Evolutionary conservation across 1,140 invertebrate genomes (phyloP), one percentile per base, ranked within the genome.

Genomic region (Nixonia krombeini): DNA sequence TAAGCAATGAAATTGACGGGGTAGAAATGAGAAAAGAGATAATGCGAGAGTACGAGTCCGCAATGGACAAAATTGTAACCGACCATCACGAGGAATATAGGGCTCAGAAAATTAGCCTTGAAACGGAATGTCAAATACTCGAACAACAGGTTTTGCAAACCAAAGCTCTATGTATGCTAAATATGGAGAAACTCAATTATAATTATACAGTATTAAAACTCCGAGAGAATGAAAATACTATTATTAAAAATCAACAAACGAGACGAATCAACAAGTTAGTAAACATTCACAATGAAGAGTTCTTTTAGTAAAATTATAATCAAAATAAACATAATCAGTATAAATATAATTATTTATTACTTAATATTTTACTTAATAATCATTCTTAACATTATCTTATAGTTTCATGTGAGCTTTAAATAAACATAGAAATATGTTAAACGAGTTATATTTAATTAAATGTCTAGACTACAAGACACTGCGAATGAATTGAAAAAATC

Each of bases 151-250:
- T 95, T 17, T 89, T 95, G 70, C 89, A 90, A 63, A 89, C 94
- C 41, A 93, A 94, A 78, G 88, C 91, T 1, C 73, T 86, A 1
- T 90, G 88, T 53, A 76, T 89, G 59, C 88, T 95, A 59, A 96
- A 96, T 73, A 90, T 90, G 2, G 94, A 96, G 76, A 95, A 96
- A 78, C 84, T 96, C 16, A 92, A 95, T 72, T 96, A 96, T 68
- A 96, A 94, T 82, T 95, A 94, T 74, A 87, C 88, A 52, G 90
- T 96, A 6, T 75, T 96, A 12, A 94, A 93, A 80, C 91, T 91
- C 75, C 86, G 93, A 5, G 94, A 96, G 75, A 93, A 95, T 53
- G 94, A 96, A 81, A 96, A 95, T 77, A 86, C 90, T 0, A 91
- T 94, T 41, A 90, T 94, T 0, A 91, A 91, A 74, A 92, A 91